Base-by-base conservation (phyloP, 1,140 invertebrate species). In the Lordiphosa clarofinis region DNA sequence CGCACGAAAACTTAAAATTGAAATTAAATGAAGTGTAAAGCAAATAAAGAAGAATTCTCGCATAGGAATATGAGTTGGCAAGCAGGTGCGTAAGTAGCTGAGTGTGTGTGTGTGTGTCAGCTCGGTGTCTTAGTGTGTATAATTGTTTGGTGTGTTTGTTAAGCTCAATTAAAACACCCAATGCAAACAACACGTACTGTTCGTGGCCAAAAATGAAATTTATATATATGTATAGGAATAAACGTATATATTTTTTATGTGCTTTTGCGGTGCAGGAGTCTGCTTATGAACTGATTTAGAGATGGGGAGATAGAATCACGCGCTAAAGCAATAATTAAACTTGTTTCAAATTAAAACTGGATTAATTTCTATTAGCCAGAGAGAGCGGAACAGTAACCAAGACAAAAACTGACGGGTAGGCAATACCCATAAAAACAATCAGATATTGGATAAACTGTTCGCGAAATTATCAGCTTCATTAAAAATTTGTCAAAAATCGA, bases 1-100 rank as follows among this genome's bases (percentile, higher is more conserved):
- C 37, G 31, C 36, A 38, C 15, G 47, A 43, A 50, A 79, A 81
- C 65, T 58, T 67, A 42, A 67, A 81, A 70, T 79, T 67, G 48
- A 82, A 76, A 82, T 76, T 66, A 76, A 76, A 76, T 76, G 62
- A 75, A 82, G 76, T 68, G 72, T 81, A 56, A 75, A 64, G 62
- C 72, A 47, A 46, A 64, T 56, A 55, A 21, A 36, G 39, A 31
- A 38, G 40, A 59, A 54, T 56, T 43, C 13, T 12, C 54, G 35
- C 48, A 42, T 33, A 53, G 33, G 35, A 36, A 37, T 37, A 46
- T 46, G 44, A 49, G 19, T 33, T 42, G 43, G 28, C 53, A 31
- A 49, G 55, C 9, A 10, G 39, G 21, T 28, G 15, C 35, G 35
- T 28, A n/a, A 31, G 7, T 24, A 9, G 8, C 7, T 57, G 15